These are phyloP conservation scores for Hapalemur alaotrensis DNA, from an alignment of 2,797 vertebrate species.

Conservation along the genomic window DNA sequence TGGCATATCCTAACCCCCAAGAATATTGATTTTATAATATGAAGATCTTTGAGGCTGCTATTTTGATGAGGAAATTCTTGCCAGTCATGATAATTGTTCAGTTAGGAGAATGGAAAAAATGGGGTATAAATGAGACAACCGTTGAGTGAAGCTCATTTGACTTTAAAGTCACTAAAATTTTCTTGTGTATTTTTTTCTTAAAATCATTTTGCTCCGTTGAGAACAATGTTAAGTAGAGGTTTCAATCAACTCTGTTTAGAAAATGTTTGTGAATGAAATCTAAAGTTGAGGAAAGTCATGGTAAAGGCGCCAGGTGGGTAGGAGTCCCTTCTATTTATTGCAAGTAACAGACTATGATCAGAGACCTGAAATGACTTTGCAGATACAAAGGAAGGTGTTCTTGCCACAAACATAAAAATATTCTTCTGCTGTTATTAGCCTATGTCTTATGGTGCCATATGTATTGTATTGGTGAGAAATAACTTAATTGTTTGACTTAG, in stretches of 20 bases:
- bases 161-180: not conserved
- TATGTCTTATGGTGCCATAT: not conserved
- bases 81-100: not conserved
- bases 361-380: slow-evolving; percentile 22
- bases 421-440: not conserved
- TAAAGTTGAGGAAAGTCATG: not conserved
- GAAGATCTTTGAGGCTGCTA: not conserved
- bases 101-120: slow-evolving; percentile 2
- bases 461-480: slow-evolving; percentile 2
- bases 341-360: not conserved
- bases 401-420: not conserved
- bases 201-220: not conserved
- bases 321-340: slow-evolving; percentile 15
- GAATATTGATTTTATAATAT: slow-evolving; percentile 30
- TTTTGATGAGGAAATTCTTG: slow-evolving; percentile 26
- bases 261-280: slow-evolving; percentile 48
- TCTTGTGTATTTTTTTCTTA: not conserved
- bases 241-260: not conserved
- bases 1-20: not conserved
- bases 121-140: not conserved
- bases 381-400: slow-evolving; percentile 24
- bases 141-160: not conserved
- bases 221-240: not conserved
- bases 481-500: slow-evolving; percentile 40
- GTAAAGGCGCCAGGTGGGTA: not conserved